Evolutionary conservation across 2,113 vertebrate genomes (phyloP).

Genomic region (human (Homo sapiens)): GRCh38 chr3:96243001-96243500

Average conservation of each 20-base stretch:
- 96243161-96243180: neutral
- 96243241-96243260: neutral
- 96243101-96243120: neutral
- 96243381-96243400: neutral
- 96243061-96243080: neutral
- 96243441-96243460: neutral
- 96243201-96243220: neutral
- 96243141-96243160: neutral
- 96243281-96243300: neutral
- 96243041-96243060: neutral
- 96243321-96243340: neutral
- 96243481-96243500: neutral
- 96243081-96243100: neutral
- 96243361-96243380: neutral
- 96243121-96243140: neutral
- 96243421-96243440: neutral
- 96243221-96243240: neutral
- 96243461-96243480: neutral
- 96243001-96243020: neutral
- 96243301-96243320: neutral
- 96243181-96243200: neutral
- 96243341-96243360: neutral
- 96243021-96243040: neutral
- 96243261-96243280: neutral
- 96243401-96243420: neutral